Evolutionary conservation across 2,113 vertebrate genomes (phyloP), one percentile per base, ranked within the genome.

Genomic region (Calypte anna): DNA sequence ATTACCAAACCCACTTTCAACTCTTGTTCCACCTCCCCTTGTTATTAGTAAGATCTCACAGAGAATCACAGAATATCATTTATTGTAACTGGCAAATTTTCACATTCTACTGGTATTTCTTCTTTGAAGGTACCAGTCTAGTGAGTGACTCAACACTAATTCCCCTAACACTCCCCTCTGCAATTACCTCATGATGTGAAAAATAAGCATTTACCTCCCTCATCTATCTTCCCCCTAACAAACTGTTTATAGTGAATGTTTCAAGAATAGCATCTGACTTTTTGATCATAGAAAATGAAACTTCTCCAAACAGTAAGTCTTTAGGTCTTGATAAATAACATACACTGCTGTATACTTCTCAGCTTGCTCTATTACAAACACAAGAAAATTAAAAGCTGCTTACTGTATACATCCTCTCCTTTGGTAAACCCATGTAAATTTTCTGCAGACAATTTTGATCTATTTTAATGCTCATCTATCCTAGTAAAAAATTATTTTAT

Each of bases 321-420:
- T 85, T 67, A 75, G 46, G 58, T 86, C 66, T 81, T 76, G 91
- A 68, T 76, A 89, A 93, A 82, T 81, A 79, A 80, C 18, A 85
- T 76, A 50, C 67, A 10, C 40, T 72, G 31, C 25, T 82, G 79
- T 86, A 57, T 30, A 70, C 19, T 66, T 93, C 69, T 86, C 77
- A 70, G 24, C 48, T 69, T 85, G 36, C n/a, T 85, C 46, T 70
- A 23, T 53, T 85, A 82, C 36, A 72, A 93, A 86, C 44, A 25
- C 57, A 69, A 31, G 24, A 74, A 89, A 69, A 87, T 69, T 89
- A 73, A 94, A 88, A 82, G 40, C 67, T 85, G 22, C 15, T 80
- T n/a, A 33, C 33, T 31, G 13, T 24, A 5, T 51, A 30, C 7
- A 64, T 27, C 4, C 20, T 63, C 31, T 86, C 9, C n/a, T 73